Conservation (phyloP, 2,888 invertebrate species). For the Theretra japonica region DNA sequence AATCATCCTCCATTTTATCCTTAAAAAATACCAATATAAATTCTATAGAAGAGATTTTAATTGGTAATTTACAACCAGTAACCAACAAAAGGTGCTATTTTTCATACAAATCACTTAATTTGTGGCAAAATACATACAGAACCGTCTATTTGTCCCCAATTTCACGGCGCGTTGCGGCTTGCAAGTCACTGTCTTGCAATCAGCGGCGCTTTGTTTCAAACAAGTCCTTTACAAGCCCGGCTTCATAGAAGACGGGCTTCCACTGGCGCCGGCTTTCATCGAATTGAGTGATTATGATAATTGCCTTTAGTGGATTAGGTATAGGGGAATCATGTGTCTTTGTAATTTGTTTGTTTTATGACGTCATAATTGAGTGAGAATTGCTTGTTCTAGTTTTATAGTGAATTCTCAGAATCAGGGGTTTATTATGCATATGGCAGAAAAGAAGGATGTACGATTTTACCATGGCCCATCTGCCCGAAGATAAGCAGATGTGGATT, state of each 20-base stretch:
- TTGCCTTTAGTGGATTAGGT: slow-evolving; percentile 16
- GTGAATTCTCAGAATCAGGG: not conserved
- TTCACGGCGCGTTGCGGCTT: slow-evolving; percentile 55
- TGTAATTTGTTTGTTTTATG: not conserved
- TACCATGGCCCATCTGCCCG: too few species aligned
- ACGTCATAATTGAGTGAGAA: not conserved
- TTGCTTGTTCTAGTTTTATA: not conserved
- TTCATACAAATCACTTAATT: not conserved
- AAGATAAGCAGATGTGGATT: too few species aligned
- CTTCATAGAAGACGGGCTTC: slow-evolving; percentile 27
- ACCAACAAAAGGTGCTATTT: not conserved
- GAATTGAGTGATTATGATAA: slow-evolving; percentile 26
- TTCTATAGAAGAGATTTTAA: too few species aligned
- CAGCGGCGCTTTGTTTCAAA: slow-evolving; percentile 70
- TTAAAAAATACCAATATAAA: too few species aligned
- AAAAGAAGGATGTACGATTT: too few species aligned
- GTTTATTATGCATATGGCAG: too few species aligned
- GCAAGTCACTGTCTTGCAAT: slow-evolving; percentile 75
- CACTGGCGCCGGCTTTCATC: slow-evolving; percentile 49
- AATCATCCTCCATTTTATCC: too few species aligned
- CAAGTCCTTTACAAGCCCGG: slow-evolving; percentile 40
- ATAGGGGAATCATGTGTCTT: not conserved
- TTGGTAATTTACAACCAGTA: too few species aligned
- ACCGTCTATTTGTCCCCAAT: slow-evolving; percentile 51
- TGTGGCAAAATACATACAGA: slow-evolving; percentile 43